These are phyloP conservation scores for Hirudinaria manillensis DNA, from an alignment of 2,888 invertebrate genomes.

Conservation along the genomic window DNA sequence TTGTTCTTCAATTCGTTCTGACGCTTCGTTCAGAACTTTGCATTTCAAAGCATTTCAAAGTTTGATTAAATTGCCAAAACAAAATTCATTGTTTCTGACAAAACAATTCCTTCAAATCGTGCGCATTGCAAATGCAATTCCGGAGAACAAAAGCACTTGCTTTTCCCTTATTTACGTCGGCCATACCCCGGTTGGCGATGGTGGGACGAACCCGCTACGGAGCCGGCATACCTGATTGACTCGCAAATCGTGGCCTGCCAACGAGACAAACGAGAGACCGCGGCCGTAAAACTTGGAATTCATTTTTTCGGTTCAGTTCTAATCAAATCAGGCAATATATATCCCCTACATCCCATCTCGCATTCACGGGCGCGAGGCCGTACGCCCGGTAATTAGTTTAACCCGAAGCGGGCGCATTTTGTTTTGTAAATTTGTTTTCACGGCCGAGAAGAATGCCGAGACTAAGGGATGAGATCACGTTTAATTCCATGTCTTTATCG, in stretches of 20 bases:
- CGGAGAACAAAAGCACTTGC: too few relatives aligned
- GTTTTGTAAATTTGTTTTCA: constrained; percentile 11
- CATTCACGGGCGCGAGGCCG: neutral
- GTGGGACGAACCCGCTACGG: neutral
- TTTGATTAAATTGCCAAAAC: too few relatives aligned
- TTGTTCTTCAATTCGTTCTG: too few relatives aligned
- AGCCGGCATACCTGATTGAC: neutral
- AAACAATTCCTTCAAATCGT: too few relatives aligned
- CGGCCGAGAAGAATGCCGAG: too few relatives aligned
- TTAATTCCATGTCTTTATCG: neutral
- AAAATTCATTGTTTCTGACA: too few relatives aligned
- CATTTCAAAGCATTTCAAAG: too few relatives aligned
- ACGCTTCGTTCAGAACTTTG: too few relatives aligned
- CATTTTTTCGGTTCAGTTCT: constrained; percentile 9
- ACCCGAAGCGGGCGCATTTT: neutral
- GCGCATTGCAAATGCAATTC: too few relatives aligned
- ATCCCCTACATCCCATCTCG: constrained; percentile 1
- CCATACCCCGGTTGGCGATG: too few relatives aligned
- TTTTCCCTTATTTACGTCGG: too few relatives aligned
- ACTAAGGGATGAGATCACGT: neutral
- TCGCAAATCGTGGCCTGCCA: neutral
- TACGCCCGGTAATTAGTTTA: constrained; percentile 7
- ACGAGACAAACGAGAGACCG: neutral
- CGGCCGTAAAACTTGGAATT: neutral
- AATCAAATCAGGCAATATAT: constrained; percentile 16